A percentile compares a stretch with the other conserved stretches of the same genome.
These are phyloP conservation scores for Galerucella pusilla DNA, from an alignment of 2,888 invertebrate genomes.

Conservation along the genomic window DNA sequence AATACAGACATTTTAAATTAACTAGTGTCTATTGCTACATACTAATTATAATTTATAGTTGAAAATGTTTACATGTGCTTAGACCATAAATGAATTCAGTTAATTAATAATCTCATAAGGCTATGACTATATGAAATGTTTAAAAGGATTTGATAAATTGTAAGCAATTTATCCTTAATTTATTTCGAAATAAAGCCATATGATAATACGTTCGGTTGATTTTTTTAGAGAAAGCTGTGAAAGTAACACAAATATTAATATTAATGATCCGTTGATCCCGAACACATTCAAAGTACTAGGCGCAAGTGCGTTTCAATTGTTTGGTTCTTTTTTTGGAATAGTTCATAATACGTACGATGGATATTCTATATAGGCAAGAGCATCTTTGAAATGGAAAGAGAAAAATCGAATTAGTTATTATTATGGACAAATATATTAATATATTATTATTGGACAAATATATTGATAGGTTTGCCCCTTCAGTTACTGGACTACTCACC, in stretches of 20 bases:
- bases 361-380: no score
- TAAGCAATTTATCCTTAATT: not conserved
- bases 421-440: no score
- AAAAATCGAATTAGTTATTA: no score
- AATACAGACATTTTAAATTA: not conserved
- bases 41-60: not conserved
- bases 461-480: no score
- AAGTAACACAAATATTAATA: not conserved
- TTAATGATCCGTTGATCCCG: not conserved
- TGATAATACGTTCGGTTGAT: not conserved
- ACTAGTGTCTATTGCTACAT: not conserved
- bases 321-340: no score
- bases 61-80: constrained; percentile 3
- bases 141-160: not conserved
- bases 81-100: not conserved
- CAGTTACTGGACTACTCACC: no score
- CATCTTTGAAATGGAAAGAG: no score
- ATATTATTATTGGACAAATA: no score
- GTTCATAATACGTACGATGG: no score
- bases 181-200: not conserved
- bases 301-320: no score
- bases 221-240: not conserved
- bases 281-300: no score
- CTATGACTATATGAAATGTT: not conserved
- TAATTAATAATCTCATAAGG: not conserved